Base-by-base conservation (phyloP, 1,140 invertebrate genomes). In the Sycophaga agraensis region DNA sequence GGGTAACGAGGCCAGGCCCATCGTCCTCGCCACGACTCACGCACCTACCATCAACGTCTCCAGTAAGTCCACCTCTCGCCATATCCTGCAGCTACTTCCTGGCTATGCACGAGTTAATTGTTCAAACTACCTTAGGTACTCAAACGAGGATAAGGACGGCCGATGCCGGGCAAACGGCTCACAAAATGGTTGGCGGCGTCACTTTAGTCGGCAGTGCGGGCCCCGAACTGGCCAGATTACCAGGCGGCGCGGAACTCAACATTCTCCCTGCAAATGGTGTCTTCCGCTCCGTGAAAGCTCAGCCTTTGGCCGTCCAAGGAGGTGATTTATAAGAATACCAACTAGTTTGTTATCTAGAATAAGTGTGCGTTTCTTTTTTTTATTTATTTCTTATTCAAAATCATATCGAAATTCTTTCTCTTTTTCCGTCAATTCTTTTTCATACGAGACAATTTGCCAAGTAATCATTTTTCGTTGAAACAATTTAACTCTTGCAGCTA, bases 161-260 rank as follows among this genome's bases (percentile, higher is more conserved):
- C 2, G 79, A 80, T 7, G 61, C 76, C 31, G 56, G 73, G 31
- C 79, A 79, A 48, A 73, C 71, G 2, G 72, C 78, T 21, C 76
- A 80, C 68, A 81, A 79, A 68, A 78, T 80, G 73, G 78, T 82
- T 12, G 70, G 80, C 4, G 79, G 82, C 24, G 76, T 82, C 11
- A 76, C 82, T 3, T 62, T 82, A 9, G 73, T 80, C 26, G 78
- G 79, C 39, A 73, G 79, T 21, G 76, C 71, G 34, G 77, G 77
- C 28, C 77, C 76, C 1, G 78, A 76, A 67, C 69, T 77, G 46
- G 76, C 75, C 2, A 75, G 76, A 72, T 72, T 80, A 51, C 76
- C 76, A 3, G 79, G 79, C 37, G 79, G 79, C 17, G 79, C 80
- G 1, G 80, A 82, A 60, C 66, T 82, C 12, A 82, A 81, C 63